Base-by-base conservation (phyloP, 1,140 invertebrate genomes). In the Palaemon carinicauda region DNA sequence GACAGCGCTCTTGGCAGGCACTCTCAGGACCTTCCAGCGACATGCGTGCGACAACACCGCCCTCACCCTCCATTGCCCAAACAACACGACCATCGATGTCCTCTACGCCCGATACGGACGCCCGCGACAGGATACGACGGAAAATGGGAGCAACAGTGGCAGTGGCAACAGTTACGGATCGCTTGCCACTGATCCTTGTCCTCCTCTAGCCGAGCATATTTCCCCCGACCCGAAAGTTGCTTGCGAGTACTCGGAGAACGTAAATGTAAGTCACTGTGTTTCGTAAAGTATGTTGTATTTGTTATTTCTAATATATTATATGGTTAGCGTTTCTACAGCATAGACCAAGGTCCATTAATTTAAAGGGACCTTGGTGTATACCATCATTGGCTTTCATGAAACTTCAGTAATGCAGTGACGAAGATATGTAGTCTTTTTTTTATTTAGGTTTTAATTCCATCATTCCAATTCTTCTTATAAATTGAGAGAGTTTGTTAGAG, bases 21-120 rank as follows among this genome's bases (percentile, higher is more conserved):
- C 96, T 19, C 92, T 98, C 87, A 94, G 95, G 90, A 97, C 96
- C 80, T 97, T 96, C 92, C 96, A 98, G 91, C 94, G 95, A 89
- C 95, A 95, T 5, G 95, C 95, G 3, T 98, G 97, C 91, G 96
- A 98, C 91, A 96, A 96, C 79, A 95, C 98, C 90, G 93, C 94
- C 90, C 94, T 98, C 91, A 94, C 94, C 27, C 93, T 98, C 60
- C 94, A 94, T 87, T 98, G 97, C 92, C 96, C 96, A 17, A 92
- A 94, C 7, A 96, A 96, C 52, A 98, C 97, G 3, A 95, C 95
- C 84, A 97, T 98, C 89, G 95, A 95, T 84, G 96, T 98, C 82
- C 95, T 97, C 90, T 93, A 97, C 88, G 96, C 96, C 1, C 94
- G 95, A 81, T 93, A 92, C 89, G 92, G 92, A n/a, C 88, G 91